phyloP scores from a whole-genome alignment of 2,797 vertebrate genomes.

The Denticeps clupeoides region DNA sequence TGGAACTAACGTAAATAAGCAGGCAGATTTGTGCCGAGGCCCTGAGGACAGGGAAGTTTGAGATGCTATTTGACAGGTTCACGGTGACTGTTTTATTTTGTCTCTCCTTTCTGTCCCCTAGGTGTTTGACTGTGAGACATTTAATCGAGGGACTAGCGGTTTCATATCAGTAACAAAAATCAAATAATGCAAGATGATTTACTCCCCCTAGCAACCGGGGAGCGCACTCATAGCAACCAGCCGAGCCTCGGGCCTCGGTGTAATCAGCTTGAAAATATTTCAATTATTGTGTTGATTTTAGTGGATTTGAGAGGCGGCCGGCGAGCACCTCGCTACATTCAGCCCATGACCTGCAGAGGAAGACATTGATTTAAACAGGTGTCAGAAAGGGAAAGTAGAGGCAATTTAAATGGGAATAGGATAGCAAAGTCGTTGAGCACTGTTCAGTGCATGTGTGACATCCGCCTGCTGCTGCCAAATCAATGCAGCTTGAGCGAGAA shows the following conservation, averaged over 20 bases:
- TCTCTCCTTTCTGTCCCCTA: constrained; percentile 83
- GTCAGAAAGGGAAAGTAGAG: constrained; percentile 97
- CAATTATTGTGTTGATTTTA: constrained; percentile 99
- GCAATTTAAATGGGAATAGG: constrained; percentile 99
- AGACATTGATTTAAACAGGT: constrained; percentile 99
- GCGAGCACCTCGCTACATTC: constrained; percentile 90
- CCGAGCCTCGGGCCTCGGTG: constrained; percentile 93
- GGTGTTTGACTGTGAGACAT: constrained; percentile 99
- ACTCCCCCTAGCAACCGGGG: constrained; percentile 99
- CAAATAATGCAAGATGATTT: constrained; percentile 99
- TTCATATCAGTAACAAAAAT: constrained; percentile 99
- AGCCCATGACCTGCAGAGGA: constrained; percentile 98
- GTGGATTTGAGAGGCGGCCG: constrained; percentile 99
- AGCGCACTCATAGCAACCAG: constrained; percentile 99
- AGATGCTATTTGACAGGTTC: constrained; percentile 99
- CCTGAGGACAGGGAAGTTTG: constrained; percentile 85
- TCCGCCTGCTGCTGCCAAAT: constrained; percentile 85
- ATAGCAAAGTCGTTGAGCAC: constrained; percentile 78
- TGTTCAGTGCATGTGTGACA: constrained; percentile 87
- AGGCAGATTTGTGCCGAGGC: constrained; percentile 77
- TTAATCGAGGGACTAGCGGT: constrained; percentile 99
- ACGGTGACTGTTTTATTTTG: constrained; percentile 84
- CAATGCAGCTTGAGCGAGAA: constrained; percentile 88
- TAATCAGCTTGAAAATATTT: constrained; percentile 99
- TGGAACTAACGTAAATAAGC: constrained; percentile 67